Conservation (phyloP, 2,113 vertebrate genomes). For the Catagonus wagneri region DNA sequence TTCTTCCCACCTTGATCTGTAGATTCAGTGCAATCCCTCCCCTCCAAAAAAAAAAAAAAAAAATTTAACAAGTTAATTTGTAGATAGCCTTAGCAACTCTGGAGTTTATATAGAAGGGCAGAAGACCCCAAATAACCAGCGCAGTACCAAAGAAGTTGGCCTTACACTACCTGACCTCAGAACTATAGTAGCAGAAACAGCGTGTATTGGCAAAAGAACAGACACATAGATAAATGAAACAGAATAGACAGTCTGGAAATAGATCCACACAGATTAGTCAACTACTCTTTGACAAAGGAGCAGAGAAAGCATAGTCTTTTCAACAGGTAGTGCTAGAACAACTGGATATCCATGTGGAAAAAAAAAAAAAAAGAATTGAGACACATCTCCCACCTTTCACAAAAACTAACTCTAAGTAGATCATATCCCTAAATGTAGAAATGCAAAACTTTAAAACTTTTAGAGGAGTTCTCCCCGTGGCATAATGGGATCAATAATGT, state of each 20-base stretch:
- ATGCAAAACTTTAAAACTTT: neutral
- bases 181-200: neutral
- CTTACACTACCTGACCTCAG: neutral
- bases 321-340: neutral
- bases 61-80: conserved; percentile 29
- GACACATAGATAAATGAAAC: neutral
- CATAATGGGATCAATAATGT: no score
- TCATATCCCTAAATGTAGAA: neutral
- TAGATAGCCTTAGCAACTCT: neutral
- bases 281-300: conserved; percentile 5
- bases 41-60: neutral
- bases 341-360: neutral
- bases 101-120: neutral
- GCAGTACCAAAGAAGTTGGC: neutral
- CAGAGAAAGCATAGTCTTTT: neutral
- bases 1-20: conserved; percentile 1
- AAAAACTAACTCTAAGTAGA: neutral
- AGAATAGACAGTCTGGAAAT: neutral
- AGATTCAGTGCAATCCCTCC: neutral
- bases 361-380: neutral
- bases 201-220: neutral
- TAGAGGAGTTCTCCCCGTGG: no score
- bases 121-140: neutral
- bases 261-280: neutral
- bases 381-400: neutral